phyloP scores from a whole-genome alignment of 2,797 vertebrate species.

The Nothura maculosa region DNA sequence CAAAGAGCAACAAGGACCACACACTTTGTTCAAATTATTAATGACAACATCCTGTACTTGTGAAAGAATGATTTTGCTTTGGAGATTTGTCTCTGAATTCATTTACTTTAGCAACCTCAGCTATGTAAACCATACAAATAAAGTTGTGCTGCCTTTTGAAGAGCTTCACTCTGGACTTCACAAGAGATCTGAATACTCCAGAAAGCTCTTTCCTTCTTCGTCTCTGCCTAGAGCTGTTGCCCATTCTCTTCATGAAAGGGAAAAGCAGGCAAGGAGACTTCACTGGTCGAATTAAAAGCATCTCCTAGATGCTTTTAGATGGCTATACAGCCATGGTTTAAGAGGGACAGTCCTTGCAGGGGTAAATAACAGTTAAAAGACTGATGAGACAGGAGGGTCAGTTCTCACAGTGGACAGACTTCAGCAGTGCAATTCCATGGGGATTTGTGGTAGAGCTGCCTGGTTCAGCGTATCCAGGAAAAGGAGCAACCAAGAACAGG shows the following conservation, averaged over 20 bases:
- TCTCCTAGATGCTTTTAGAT: too few species aligned
- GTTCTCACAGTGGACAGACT: neutral
- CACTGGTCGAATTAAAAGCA: neutral
- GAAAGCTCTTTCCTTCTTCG: neutral
- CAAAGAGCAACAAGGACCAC: slow-evolving; percentile 18
- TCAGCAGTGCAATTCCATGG: neutral
- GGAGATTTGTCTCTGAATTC: neutral
- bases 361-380: neutral
- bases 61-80: neutral
- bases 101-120: slow-evolving; percentile 3
- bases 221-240: neutral
- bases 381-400: neutral
- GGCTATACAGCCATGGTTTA: neutral
- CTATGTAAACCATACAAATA: neutral
- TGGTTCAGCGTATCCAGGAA: neutral
- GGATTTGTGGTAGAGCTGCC: neutral
- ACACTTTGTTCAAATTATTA: slow-evolving; percentile 19
- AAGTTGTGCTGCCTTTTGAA: neutral
- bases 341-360: neutral
- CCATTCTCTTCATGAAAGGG: neutral
- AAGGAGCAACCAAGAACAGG: neutral
- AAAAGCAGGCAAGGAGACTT: neutral
- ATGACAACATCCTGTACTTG: neutral
- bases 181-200: neutral
- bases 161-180: neutral